Base-by-base conservation (phyloP, 2,113 vertebrate genomes). In the Tympanuchus pallidicinctus region DNA sequence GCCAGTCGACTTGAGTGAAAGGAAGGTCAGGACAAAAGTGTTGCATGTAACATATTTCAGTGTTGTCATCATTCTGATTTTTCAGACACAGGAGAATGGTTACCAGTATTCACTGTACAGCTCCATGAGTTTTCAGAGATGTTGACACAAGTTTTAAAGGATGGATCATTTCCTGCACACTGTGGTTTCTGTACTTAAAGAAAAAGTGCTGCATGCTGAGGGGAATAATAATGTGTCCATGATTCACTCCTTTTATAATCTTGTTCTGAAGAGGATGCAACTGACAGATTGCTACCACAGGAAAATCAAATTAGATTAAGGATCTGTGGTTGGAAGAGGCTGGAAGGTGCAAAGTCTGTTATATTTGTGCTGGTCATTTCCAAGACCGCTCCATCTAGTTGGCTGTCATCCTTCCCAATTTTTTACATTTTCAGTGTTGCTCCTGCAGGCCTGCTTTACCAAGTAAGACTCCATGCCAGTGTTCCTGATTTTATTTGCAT, bases 21-120 rank as follows among this genome's bases (percentile, higher is more conserved):
- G 82, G 9, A 12, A 34, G 96, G 94, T 81, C 87, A 88, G 91
- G 64, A 60, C 16, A 69, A 6, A 5, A 40, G 88, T 60, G 94
- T 63, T 2, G 0, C 56, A 0, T 30, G 24, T 32, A 63, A 76
- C 17, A 1, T 47, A 82, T 76, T 21, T 71, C 76, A 43, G 64
- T 12, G 42, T 42, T 89, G 89, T 24, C 82, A 30, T 8, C 72
- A 2, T 1, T 0, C 50, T 36, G 74, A 10, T 75, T 56, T 86
- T 47, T 47, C 91, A 81, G 95, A 6, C 75, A 8, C 64, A 24
- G 64, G 71, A 40, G 67, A 12, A 10, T 0, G 28, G 16, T 22
- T 7, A 34, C 81, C 84, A 50, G 60, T 52, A 1, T 84, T 81
- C 75, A 1, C 25, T 36, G 60, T 8, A 5, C 67, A 65, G 72